phyloP scores from a whole-genome alignment of 2,113 vertebrate species.

The Epinephelus fuscoguttatus region DNA sequence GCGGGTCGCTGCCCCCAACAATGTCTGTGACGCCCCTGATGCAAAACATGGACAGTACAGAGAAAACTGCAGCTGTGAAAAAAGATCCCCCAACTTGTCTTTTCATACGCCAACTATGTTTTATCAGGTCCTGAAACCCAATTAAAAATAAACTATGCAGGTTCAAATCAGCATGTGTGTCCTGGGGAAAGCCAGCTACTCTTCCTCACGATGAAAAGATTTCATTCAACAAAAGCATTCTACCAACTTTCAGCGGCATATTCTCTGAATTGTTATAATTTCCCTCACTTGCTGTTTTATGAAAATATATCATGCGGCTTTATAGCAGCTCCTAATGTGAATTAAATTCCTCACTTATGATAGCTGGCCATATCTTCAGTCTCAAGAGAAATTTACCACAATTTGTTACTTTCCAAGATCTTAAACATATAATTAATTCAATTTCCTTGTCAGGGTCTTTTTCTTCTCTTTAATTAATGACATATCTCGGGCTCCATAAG shows the following conservation, averaged over 20 bases:
- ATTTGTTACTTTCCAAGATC: slow-evolving; percentile 67
- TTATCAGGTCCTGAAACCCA: slow-evolving; percentile 52
- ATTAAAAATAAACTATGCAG: slow-evolving; percentile 50
- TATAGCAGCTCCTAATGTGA: slow-evolving; percentile 43
- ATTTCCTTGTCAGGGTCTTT: slow-evolving; percentile 65
- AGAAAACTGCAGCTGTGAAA: slow-evolving; percentile 1
- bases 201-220: slow-evolving; percentile 42
- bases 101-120: slow-evolving; percentile 18
- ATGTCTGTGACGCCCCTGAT: not conserved
- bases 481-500: slow-evolving; percentile 45
- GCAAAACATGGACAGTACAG: slow-evolving; percentile 6
- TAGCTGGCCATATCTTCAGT: slow-evolving; percentile 54
- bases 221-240: slow-evolving; percentile 43
- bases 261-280: slow-evolving; percentile 40
- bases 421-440: slow-evolving; percentile 73
- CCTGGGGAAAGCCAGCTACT: slow-evolving; percentile 28
- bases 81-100: slow-evolving; percentile 1
- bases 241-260: slow-evolving; percentile 34
- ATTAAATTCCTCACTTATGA: slow-evolving; percentile 58
- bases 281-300: slow-evolving; percentile 34
- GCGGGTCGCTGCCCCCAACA: slow-evolving; percentile 9
- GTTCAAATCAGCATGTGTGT: slow-evolving; percentile 35
- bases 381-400: slow-evolving; percentile 66
- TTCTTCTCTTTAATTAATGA: slow-evolving; percentile 72
- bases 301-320: slow-evolving; percentile 59